These are phyloP conservation scores for Peromyscus leucopus DNA, from an alignment of 2,113 vertebrate species.

Conservation along the genomic window DNA sequence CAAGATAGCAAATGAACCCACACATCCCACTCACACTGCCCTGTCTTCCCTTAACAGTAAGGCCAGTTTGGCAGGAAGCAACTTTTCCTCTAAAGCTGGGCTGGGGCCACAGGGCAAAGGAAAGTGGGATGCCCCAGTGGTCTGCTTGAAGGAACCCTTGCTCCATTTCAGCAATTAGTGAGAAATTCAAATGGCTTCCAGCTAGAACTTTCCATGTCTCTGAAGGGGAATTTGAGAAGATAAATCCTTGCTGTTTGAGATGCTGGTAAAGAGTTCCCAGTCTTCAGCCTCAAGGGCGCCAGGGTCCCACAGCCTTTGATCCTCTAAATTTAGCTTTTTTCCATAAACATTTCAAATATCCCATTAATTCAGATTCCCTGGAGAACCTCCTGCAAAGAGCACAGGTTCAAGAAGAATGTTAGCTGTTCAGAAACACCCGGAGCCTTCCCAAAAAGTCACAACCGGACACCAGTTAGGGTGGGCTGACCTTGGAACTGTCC, in stretches of 20 bases:
- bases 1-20: background rate
- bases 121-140: background rate
- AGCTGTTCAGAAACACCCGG: background rate
- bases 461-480: background rate
- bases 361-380: slow-evolving; percentile 64
- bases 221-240: background rate
- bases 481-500: background rate
- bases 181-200: slow-evolving; percentile 26
- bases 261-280: background rate
- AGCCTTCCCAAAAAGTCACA: slow-evolving; percentile 29
- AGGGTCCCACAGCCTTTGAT: background rate
- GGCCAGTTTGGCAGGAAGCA: background rate
- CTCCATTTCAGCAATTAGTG: background rate
- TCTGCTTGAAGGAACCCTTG: background rate
- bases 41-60: background rate
- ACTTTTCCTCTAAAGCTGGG: background rate
- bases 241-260: background rate
- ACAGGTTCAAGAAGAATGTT: slow-evolving; percentile 67
- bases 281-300: background rate
- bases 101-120: background rate
- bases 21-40: accelerated
- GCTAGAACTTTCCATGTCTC: background rate
- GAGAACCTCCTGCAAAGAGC: slow-evolving; percentile 28
- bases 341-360: slow-evolving; percentile 67
- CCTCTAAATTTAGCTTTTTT: slow-evolving; percentile 50